Evolutionary conservation across 2,888 invertebrate genomes (phyloP), one percentile per base, ranked within the genome.

Genomic region (Perizoma flavofasciatum): DNA sequence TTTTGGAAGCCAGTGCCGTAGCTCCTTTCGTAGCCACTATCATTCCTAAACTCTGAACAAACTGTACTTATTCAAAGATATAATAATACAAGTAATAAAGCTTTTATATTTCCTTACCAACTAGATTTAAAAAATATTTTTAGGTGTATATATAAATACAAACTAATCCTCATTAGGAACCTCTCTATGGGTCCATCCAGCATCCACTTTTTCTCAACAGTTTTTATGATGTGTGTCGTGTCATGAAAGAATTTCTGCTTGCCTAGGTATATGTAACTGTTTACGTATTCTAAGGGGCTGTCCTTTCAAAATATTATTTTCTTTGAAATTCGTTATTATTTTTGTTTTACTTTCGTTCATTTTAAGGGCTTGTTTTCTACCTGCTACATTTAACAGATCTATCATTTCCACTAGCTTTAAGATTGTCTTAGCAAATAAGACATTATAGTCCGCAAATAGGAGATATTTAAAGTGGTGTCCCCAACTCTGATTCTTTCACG

Each of bases 271-370:
- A 40, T 40, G 40, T 40, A 35, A 35, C 35, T 35, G 5, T 35
- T 6, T 5, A 35, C 35, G 6, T 35, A 35, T 6, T 35, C n/a
- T 5, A 35, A 35, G 35, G 6, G 35, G 35, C 35, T 35, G 5
- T 5, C 6, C 35, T 5, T 35, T 5, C 6, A 35, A 35, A 5
- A 40, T 40, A 8, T 5, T 40, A 40, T 40, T 40, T 9, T 40
- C 8, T 9, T 4, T 40, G 9, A 6, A 8, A 9, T 40, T 40
- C 1, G 40, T 40, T 8, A 40, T 6, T 40, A 40, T 40, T 45
- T 52, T 58, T n/a, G 57, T 48, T 58, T 58, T 58, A 35, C 35
- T 35, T 32, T 46, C 22, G 34, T 56, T 56, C 46, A 56, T 50
- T 56, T 56, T 50, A 33, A 56, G 50, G 0, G 50, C 50, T 5